Evolutionary conservation across 92 coral and sea anemone genomes (phyloP).

Genomic region (Paragorgia papillata): DNA sequence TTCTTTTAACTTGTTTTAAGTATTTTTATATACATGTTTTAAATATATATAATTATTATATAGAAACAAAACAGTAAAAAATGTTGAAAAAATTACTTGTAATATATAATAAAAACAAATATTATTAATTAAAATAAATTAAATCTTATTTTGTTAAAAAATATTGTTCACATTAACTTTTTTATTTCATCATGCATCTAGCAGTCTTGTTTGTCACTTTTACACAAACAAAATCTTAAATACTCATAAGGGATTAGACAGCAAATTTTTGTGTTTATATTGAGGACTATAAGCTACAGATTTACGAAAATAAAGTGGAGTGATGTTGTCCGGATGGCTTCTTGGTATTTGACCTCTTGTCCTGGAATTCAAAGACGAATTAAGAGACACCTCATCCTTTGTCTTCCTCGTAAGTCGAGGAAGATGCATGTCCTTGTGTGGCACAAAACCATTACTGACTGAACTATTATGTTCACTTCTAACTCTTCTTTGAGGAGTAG

Average conservation of each 20-base stretch:
- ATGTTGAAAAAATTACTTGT: no score
- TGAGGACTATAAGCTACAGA: slow-evolving; percentile 91
- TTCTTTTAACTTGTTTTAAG: no score
- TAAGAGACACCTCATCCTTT: slow-evolving; percentile 59
- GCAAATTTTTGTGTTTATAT: slow-evolving; percentile 69
- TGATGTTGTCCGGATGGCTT: slow-evolving; percentile 58
- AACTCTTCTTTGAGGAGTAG: slow-evolving; percentile 11
- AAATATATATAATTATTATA: no score
- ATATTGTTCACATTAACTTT: no score
- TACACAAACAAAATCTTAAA: no score
- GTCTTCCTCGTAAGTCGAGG: slow-evolving; percentile 40
- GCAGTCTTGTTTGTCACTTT: no score
- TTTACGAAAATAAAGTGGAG: slow-evolving; percentile 82
- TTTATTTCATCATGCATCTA: no score
- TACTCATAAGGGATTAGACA: slow-evolving; percentile 75
- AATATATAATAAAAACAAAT: no score
- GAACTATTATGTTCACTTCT: slow-evolving; percentile 21
- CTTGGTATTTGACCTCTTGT: slow-evolving; percentile 56
- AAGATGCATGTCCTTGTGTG: slow-evolving; percentile 37
- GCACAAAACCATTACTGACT: slow-evolving; percentile 40
- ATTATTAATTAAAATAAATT: no score
- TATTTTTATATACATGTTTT: no score
- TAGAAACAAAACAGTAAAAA: no score
- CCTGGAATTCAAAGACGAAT: slow-evolving; percentile 75
- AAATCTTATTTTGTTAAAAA: no score